phyloP scores from a whole-genome alignment of 2,113 vertebrate species.

The Datnioides undecimradiatus region DNA sequence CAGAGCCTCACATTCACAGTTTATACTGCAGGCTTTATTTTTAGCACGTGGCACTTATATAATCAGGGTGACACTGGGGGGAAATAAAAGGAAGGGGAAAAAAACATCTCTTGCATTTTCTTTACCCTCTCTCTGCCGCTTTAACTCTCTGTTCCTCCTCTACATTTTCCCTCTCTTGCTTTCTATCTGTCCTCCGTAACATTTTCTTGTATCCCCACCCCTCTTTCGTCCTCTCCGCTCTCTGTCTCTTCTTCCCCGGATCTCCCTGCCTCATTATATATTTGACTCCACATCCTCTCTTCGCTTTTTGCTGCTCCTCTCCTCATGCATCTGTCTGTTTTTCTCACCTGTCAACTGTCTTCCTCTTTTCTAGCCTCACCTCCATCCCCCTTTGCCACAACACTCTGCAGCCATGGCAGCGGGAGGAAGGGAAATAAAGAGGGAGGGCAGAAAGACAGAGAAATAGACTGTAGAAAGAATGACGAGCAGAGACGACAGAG shows the following conservation, averaged over 20 bases:
- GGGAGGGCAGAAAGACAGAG: neutral
- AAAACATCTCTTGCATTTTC: constrained; percentile 69
- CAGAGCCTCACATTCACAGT: constrained; percentile 62
- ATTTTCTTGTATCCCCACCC: constrained; percentile 4
- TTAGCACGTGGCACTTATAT: constrained; percentile 86
- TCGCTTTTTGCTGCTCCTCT: constrained; percentile 2
- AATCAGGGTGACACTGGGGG: constrained; percentile 86
- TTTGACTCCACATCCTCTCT: constrained; percentile 47
- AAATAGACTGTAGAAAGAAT: neutral
- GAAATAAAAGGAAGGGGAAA: constrained; percentile 68
- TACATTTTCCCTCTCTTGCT: constrained; percentile 28
- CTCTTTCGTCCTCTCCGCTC: constrained; percentile 2
- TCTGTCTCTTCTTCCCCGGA: neutral
- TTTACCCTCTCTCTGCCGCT: constrained; percentile 58
- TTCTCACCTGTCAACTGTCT: constrained; percentile 38
- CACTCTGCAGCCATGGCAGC: constrained; percentile 38
- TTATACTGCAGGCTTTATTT: constrained; percentile 84
- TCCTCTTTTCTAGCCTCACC: constrained; percentile 14
- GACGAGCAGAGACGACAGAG: neutral
- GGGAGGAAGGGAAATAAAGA: neutral
- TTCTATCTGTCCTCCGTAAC: constrained; percentile 12
- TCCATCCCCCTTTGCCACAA: constrained; percentile 14
- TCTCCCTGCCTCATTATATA: constrained; percentile 52
- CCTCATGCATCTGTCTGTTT: constrained; percentile 16
- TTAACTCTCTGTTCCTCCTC: constrained; percentile 23